Base-by-base conservation (phyloP, 2,113 vertebrate genomes). In the Ranitomeya imitator region DNA sequence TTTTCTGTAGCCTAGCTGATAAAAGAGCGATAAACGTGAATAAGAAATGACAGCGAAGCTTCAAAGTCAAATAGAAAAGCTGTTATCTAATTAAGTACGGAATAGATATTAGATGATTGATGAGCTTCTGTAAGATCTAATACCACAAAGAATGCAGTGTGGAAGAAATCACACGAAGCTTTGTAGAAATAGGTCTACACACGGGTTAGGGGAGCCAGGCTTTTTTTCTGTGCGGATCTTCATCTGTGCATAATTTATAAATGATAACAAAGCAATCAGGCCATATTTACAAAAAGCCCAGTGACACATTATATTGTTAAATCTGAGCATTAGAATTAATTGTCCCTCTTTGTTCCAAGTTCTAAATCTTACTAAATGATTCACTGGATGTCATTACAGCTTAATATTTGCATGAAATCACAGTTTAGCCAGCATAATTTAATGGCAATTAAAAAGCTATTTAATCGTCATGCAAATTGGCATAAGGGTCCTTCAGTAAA, bases 331-430 rank as follows among this genome's bases (percentile, higher is more conserved):
- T 95, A 95, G 94, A 96, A 97, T 97, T 95, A 97, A 97, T 97
- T 96, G 95, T 96, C 91, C 93, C 90, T 93, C 95, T 96, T 96
- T 96, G 94, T 97, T 97, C 94, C 92, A 95, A 95, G 92, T 96
- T 95, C 93, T 96, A 94, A 96, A 93, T 96, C 96, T 96, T 95
- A 93, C 94, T 92, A 94, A 96, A 95, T 97, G 96, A 97, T 97
- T 98, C 96, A 98, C 94, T 93, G 94, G 91, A 91, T 96, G 95
- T 96, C 96, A 96, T 98, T 97, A 97, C 89, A 94, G 96, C 95
- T 96, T 96, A 96, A 97, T 97, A 97, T 97, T 97, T 97, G 96
- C 97, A 97, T 98, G 97, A 97, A 97, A 98, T 97, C 96, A 96
- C 95, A 96, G 96, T 97, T 97, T 97, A 97, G 96, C 95, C 92